Conservation (phyloP, 2,113 vertebrate genomes). For the Struthidea cinerea region DNA sequence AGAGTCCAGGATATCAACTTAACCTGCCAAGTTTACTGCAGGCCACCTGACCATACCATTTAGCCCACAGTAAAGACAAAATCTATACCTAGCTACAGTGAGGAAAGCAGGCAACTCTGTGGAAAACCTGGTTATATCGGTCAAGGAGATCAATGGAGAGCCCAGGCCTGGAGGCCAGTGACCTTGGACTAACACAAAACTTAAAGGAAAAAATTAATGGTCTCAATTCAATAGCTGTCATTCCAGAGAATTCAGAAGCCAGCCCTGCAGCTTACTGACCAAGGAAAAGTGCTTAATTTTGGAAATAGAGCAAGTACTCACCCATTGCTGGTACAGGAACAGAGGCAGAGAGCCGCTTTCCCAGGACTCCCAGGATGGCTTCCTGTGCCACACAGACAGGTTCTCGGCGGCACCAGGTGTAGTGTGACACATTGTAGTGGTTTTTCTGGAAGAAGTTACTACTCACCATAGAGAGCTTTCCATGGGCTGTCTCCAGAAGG, state of each 20-base stretch:
- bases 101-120: conserved; percentile 11
- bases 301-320: not conserved
- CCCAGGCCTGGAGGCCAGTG: not conserved
- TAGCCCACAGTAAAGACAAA: conserved; percentile 24
- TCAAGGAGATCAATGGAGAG: conserved; percentile 35
- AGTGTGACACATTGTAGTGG: not conserved
- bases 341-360: not conserved
- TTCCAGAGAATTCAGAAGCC: not conserved
- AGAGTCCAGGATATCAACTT: not conserved
- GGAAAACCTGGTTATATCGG: conserved; percentile 32
- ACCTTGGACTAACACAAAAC: conserved; percentile 25
- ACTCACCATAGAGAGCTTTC: not conserved
- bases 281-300: not conserved
- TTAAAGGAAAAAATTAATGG: conserved; percentile 21
- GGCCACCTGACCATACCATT: conserved; percentile 5
- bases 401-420: not conserved
- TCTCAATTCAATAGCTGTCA: not conserved
- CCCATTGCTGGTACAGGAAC: not conserved
- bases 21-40: conserved; percentile 11
- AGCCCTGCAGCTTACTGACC: not conserved
- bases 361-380: not conserved
- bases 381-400: not conserved
- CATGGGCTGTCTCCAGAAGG: not conserved
- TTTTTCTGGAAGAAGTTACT: not conserved
- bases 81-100: not conserved